Evolutionary conservation across 2,888 invertebrate species (phyloP).

Genomic region (Agrotis segetum): DNA sequence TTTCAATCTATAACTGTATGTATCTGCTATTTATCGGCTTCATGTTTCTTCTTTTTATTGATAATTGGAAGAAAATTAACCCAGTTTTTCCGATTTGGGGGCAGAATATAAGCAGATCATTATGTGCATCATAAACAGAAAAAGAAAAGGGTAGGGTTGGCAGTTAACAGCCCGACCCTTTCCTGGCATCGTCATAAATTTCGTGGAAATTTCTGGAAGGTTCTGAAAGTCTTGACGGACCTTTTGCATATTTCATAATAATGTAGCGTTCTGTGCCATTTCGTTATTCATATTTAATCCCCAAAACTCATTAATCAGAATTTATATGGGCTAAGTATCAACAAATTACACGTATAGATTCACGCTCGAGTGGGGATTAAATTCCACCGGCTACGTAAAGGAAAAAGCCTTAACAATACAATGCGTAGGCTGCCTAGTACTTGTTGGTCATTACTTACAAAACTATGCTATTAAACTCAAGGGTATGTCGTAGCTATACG

Average conservation of each 20-base stretch:
- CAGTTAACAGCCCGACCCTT: not conserved
- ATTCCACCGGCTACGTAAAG: slow-evolving; percentile 38
- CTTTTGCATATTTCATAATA: too few relatives aligned
- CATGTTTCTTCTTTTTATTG: slow-evolving; percentile 35
- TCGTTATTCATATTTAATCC: too few relatives aligned
- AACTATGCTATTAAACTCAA: slow-evolving; percentile 53
- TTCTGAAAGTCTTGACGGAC: not conserved
- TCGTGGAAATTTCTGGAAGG: not conserved
- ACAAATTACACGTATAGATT: slow-evolving; percentile 27
- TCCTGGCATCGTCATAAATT: not conserved
- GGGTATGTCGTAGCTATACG: slow-evolving; percentile 31
- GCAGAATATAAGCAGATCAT: not conserved
- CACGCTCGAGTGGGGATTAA: slow-evolving; percentile 39
- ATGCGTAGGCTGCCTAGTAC: slow-evolving; percentile 33
- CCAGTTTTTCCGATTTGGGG: not conserved
- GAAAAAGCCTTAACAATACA: slow-evolving; percentile 50
- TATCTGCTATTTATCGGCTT: slow-evolving; percentile 29
- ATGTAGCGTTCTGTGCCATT: too few relatives aligned
- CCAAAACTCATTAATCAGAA: not conserved
- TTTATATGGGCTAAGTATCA: slow-evolving; percentile 1
- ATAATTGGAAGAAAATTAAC: not conserved
- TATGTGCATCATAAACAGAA: not conserved
- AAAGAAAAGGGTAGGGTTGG: not conserved
- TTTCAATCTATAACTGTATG: slow-evolving; percentile 56
- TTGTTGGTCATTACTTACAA: slow-evolving; percentile 35